Evolutionary conservation across 2,888 invertebrate genomes (phyloP), one percentile per base, ranked within the genome.

Genomic region (Drosophila basisetae): DNA sequence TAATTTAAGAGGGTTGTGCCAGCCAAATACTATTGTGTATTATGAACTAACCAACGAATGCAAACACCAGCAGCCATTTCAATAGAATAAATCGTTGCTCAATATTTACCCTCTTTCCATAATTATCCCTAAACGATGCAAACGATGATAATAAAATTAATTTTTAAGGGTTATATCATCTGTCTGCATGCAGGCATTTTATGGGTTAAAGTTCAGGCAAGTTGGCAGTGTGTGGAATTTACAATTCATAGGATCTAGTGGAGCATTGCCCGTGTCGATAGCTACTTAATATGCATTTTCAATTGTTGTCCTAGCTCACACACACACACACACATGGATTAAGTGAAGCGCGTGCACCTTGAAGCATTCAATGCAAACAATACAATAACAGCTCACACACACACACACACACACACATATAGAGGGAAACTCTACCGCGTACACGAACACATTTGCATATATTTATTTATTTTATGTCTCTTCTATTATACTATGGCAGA

Each of bases 401-500:
- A 39, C 25, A 7, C 35, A 16, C 55, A n/a, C 56, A 54, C 56
- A 53, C 64, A 37, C 69, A 66, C 64, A 54, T 18, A 47, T 59
- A 30, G 35, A 58, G 11, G 9, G 41, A 31, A 41, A 41, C 22
- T 22, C 22, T 22, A 22, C n/a, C 39, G 41, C 58, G 58, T 56
- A 53, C 54, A 52, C 65, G 50, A 70, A 68, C 62, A 55, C 74
- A 84, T 84, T 84, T 84, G 89, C 84, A 84, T 84, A 89, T 86
- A 84, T 88, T 80, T 84, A 88, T 84, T 84, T 88, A 88, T 88
- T 88, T 85, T 86, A 84, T 84, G 77, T 77, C 77, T 76, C 71
- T 72, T 79, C 88, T 82, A 62, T 76, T 65, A 70, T 74, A 50
- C 50, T 58, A 68, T 39, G 4, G 4, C 25, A 35, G 52, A 25